A percentile compares a stretch with the other conserved stretches of the same genome.
Evolutionary conservation across 2,113 vertebrate genomes (phyloP).

Genomic region (Labeo rohita): DNA sequence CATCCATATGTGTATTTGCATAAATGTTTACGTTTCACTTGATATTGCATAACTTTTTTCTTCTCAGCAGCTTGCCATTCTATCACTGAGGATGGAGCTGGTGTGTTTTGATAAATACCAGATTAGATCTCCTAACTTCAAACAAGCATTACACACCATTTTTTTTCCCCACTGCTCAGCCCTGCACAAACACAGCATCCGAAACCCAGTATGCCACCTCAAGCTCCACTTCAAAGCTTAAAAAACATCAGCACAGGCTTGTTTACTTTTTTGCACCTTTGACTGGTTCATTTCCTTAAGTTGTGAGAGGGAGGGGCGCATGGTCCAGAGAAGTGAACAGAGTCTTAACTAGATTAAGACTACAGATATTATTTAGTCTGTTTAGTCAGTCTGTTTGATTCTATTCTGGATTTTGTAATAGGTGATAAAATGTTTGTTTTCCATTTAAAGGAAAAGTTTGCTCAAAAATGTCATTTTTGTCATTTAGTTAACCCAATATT

Average conservation of each 20-base stretch:
- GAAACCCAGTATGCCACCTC: not conserved
- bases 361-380: not conserved
- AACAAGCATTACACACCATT: not conserved
- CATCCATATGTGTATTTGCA: not conserved
- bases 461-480: not conserved
- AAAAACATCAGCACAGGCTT: not conserved
- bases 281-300: conserved; percentile 28
- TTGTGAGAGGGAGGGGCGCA: conserved; percentile 14
- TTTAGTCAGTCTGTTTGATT: not conserved
- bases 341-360: not conserved
- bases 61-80: not conserved
- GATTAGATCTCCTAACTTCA: conserved; percentile 12
- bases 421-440: not conserved
- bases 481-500: not conserved
- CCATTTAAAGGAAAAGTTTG: not conserved
- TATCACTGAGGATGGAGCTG: not conserved
- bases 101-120: conserved; percentile 7
- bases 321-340: not conserved
- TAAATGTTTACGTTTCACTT: not conserved
- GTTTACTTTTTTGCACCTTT: conserved; percentile 16
- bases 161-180: not conserved
- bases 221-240: not conserved
- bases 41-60: not conserved
- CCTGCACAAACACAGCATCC: conserved; percentile 9
- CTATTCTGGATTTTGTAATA: not conserved